These are phyloP conservation scores for Epiblema foenella DNA, from an alignment of 2,888 invertebrate species.

Conservation along the genomic window DNA sequence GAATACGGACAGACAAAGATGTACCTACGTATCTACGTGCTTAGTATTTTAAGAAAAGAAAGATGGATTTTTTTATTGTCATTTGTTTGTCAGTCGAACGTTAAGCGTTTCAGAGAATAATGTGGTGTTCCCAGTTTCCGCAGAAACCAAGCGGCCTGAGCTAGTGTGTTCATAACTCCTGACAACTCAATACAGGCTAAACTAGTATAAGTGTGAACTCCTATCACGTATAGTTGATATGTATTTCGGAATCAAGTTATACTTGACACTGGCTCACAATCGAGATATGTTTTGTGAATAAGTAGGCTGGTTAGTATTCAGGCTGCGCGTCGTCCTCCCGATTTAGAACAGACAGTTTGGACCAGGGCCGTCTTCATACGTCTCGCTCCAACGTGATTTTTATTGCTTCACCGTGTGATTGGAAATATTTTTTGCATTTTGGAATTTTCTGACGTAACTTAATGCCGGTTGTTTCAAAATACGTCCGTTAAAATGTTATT, in stretches of 20 bases:
- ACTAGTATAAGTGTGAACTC: not conserved
- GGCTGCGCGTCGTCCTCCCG: constrained; percentile 30
- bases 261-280: not conserved
- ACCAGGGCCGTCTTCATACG: constrained; percentile 38
- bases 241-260: not conserved
- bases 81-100: constrained; percentile 10
- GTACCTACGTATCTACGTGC: no score
- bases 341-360: constrained; percentile 38
- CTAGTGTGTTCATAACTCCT: not conserved
- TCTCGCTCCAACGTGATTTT: constrained; percentile 41
- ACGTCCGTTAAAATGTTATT: not conserved
- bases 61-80: constrained; percentile 36
- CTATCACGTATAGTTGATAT: not conserved
- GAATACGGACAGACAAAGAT: no score
- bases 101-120: constrained; percentile 26
- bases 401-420: constrained; percentile 40
- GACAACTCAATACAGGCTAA: not conserved
- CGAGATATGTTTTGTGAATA: constrained; percentile 1
- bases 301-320: constrained; percentile 56
- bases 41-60: not conserved
- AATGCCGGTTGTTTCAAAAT: not conserved
- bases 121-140: constrained; percentile 6
- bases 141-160: constrained; percentile 19
- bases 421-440: constrained; percentile 29
- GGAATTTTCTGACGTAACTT: constrained; percentile 1